Base-by-base conservation (phyloP, 2,113 vertebrate genomes). In the Amphilophus citrinellus region DNA sequence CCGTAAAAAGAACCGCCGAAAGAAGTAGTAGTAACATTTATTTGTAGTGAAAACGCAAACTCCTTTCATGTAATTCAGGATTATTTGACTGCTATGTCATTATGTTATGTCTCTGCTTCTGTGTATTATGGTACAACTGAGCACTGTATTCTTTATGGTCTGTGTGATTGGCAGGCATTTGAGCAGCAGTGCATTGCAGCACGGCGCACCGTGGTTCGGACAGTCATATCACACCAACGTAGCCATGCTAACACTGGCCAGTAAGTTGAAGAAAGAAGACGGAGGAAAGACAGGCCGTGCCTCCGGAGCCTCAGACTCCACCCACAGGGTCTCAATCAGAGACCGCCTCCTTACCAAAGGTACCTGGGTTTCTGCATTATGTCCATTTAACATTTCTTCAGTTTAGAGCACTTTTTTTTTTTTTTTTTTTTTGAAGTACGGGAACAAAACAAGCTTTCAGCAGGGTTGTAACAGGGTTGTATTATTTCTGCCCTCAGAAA, bases 311-410 rank as follows among this genome's bases (percentile, higher is more conserved):
- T 92, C 96, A 0, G 98, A 99, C 92, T 97, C 97, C 61, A 93
- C 97, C 20, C 97, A 98, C 84, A 96, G 98, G 85, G 96, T 99
- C 86, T 99, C 98, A 60, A 95, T 99, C 89, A 96, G 98, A 77
- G 98, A 99, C 92, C 97, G 98, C 61, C 92, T 99, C 73, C 98
- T 99, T 53, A 97, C 98, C 93, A 99, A 99, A 99, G 98, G 98
- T 99, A 95, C 91, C 14, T 0, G 10, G 3, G 15, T 58, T 39
- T 39, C 27, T 44, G 20, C 17, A 11, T 27, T 77, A 7, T 5
- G 10, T 42, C 9, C 18, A 1, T 42, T 76, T 61, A 1, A 2
- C 11, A 2, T 47, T 71, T 61, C 6, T 10, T 35, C 0, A 7
- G 0, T n/a, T 61, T 7, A 22, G 8, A 15, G 13, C 3, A 5